Base-by-base conservation (phyloP, 2,113 vertebrate species). In the Prietella phreatophila region DNA sequence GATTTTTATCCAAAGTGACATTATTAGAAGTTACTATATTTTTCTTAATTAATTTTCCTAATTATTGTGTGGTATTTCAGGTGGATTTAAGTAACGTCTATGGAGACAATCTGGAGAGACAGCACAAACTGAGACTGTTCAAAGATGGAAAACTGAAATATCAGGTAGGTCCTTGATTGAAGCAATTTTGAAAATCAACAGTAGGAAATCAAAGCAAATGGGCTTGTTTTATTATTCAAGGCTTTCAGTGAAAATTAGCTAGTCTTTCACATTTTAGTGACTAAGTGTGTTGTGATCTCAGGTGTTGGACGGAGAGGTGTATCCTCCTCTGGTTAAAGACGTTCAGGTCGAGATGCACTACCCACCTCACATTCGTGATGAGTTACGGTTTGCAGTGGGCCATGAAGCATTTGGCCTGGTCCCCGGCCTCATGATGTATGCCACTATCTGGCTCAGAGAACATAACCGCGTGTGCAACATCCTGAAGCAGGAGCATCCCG, bases 351-450 rank as follows among this genome's bases (percentile, higher is more conserved):
- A 96, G 0, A 99, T 99, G 98, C 94, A 97, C 65, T 99, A 99
- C 93, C 98, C 98, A 0, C 97, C 98, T 10, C 96, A 99, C 0
- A 2, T 97, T 13, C 95, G 96, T 0, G 96, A 99, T 8, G 95
- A 97, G 76, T 89, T 97, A 63, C 95, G 87, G 85, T 97, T 99
- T 39, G 98, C 97, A 0, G 98, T 99, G 4, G 98, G 98, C 2
- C 97, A 99, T 15, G 97, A 99, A 86, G 96, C 97, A 0, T 99
- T 99, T 0, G 98, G 98, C 1, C 94, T 99, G 91, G 96, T 99
- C 88, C 98, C 98, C 0, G 98, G 98, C 0, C 94, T 99, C 56
- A 98, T 99, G 97, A 98, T 99, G 98, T 99, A 99, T 0, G 97
- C 97, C 73, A 98, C 97, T 0, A 96, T 99, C 83, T 99, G 97